These are phyloP conservation scores for Vollenhovia emeryi DNA, from an alignment of 1,140 invertebrate genomes.

Conservation along the genomic window DNA sequence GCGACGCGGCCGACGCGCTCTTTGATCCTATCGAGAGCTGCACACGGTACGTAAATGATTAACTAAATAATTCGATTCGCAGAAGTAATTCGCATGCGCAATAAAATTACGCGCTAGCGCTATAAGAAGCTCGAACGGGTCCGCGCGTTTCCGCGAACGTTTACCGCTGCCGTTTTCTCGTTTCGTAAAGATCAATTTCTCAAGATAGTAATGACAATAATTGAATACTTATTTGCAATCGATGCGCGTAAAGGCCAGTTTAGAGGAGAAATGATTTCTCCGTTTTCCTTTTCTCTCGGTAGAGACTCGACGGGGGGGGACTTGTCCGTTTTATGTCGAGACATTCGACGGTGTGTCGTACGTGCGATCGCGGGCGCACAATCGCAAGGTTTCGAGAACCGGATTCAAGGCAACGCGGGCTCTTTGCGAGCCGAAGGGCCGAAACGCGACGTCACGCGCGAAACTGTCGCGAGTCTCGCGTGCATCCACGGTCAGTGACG, in stretches of 20 bases:
- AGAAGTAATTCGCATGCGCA: conserved; percentile 15
- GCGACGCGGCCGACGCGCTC: neutral
- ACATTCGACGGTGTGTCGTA: neutral
- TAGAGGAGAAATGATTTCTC: neutral
- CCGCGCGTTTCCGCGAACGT: neutral
- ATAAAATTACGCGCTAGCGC: neutral
- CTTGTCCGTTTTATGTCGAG: neutral
- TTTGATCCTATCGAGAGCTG: neutral
- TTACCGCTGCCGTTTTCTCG: neutral
- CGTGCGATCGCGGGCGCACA: neutral
- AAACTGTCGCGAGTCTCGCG: conserved; percentile 71
- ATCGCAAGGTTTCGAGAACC: conserved; percentile 49
- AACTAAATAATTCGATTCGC: neutral
- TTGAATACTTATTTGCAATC: neutral
- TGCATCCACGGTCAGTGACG: conserved; percentile 73
- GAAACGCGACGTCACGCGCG: conserved; percentile 47
- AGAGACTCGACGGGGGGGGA: neutral
- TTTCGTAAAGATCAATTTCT: neutral
- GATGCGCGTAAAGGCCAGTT: neutral
- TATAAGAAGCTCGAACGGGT: neutral
- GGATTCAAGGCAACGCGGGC: conserved; percentile 43
- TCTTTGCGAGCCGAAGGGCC: conserved; percentile 53
- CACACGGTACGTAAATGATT: neutral
- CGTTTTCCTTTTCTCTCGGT: neutral
- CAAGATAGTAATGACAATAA: too few species aligned